Evolutionary conservation across 2,888 invertebrate genomes (phyloP), one percentile per base, ranked within the genome.

Genomic region (Eremobia ochroleuca): DNA sequence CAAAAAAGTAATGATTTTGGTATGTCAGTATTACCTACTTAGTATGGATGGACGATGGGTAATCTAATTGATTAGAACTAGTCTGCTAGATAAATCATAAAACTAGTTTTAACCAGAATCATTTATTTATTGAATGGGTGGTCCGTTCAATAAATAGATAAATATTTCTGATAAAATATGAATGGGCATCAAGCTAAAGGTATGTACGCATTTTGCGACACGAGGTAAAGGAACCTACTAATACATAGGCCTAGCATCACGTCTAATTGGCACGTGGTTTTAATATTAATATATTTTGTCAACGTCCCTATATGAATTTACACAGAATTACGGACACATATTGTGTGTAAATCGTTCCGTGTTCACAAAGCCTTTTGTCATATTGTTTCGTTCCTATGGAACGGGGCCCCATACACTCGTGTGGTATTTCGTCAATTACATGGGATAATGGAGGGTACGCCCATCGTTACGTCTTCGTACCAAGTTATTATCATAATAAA

Each of bases 341-440:
- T 89, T 90, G 90, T 89, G 89, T 89, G 89, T 86, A 90, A 89
- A 89, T 89, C 72, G 79, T 76, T 82, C 80, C 82, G 82, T 78
- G 79, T 84, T 76, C 73, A 75, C 76, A 83, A 73, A 82, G 82
- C 79, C 82, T 86, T 84, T 88, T 87, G 88, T 84, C 82, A 62
- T 79, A 83, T 88, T 88, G 88, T 88, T 82, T 85, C 79, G 70
- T 75, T 79, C 61, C 46, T 79, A 75, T 71, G 55, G 86, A 82
- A 61, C 37, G 68, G 46, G 68, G 70, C 78, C 70, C 59, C 68
- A 79, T 75, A 77, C 40, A 76, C 25, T 74, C 64, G 72, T 77
- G 77, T 78, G 76, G 82, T 85, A 76, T 77, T 76, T 77, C 74
- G 81, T 77, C 69, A 69, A 87, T 88, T 82, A 85, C 78, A 73